Evolutionary conservation across 1,140 invertebrate genomes (phyloP).

Genomic region (Plodia interpunctella): DNA sequence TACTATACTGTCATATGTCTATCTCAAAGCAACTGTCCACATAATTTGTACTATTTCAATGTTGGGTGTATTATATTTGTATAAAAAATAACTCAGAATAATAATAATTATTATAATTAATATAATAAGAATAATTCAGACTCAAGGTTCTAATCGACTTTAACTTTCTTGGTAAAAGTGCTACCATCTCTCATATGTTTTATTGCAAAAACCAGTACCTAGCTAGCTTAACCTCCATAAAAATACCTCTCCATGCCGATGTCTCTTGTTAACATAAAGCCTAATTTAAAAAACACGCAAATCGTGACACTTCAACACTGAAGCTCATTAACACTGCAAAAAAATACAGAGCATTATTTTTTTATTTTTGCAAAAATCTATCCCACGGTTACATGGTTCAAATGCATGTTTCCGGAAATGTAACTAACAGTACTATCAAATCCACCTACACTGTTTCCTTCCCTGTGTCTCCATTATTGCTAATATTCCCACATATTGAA

Average conservation of each 20-base stretch:
- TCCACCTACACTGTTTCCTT: constrained; percentile 5
- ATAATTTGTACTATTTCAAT: too few relatives aligned
- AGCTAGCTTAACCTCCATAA: background rate
- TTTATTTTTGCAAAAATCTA: background rate
- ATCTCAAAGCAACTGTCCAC: too few relatives aligned
- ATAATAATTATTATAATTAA: too few relatives aligned
- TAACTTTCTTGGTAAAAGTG: too few relatives aligned
- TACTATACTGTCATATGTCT: too few relatives aligned
- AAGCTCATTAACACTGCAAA: background rate
- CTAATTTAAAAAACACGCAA: background rate
- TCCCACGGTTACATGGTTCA: background rate
- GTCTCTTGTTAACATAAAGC: background rate
- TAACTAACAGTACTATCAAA: background rate
- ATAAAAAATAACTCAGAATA: too few relatives aligned
- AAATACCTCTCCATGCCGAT: too few relatives aligned
- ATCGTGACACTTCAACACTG: background rate
- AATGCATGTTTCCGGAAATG: background rate
- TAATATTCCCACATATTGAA: constrained; percentile 23
- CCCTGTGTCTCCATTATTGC: background rate
- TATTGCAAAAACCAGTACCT: too few relatives aligned
- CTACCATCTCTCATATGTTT: too few relatives aligned
- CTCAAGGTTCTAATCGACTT: too few relatives aligned
- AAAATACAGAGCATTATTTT: background rate
- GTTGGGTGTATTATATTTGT: too few relatives aligned
- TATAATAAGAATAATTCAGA: too few relatives aligned